Evolutionary conservation across 30 jellyfish, hydroid and myxozoan genomes (phyloP).

Genomic region (Aurelia aurita complex sp. Pacific): DNA sequence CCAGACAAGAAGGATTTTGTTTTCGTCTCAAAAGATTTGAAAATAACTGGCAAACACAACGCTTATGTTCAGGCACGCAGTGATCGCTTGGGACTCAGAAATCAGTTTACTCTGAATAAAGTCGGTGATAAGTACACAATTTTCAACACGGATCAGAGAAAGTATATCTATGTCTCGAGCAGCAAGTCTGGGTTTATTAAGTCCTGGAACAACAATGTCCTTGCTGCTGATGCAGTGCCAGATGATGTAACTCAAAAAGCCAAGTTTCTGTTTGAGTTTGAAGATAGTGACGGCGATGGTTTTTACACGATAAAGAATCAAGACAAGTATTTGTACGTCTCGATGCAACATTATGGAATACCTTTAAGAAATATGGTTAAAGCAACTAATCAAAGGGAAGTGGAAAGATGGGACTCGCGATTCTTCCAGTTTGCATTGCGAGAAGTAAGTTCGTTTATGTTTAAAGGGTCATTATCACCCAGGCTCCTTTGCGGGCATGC

Average conservation of each 20-base stretch:
- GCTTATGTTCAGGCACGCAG: conserved; percentile 38
- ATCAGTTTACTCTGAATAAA: background rate
- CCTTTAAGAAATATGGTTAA: conserved; percentile 23
- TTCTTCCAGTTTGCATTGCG: conserved; percentile 33
- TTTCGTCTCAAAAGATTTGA: conserved; percentile 30
- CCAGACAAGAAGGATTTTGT: conserved; percentile 20
- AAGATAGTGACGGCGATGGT: conserved; percentile 54
- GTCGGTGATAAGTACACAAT: conserved; percentile 17
- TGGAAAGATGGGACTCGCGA: conserved; percentile 34
- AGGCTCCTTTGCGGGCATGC: too few relatives aligned
- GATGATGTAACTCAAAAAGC: background rate
- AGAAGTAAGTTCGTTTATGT: conserved; percentile 9
- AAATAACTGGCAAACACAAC: conserved; percentile 30
- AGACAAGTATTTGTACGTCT: conserved; percentile 20
- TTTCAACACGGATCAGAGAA: conserved; percentile 15
- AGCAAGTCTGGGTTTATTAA: conserved; percentile 38
- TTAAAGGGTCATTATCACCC: too few relatives aligned
- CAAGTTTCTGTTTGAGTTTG: conserved; percentile 38
- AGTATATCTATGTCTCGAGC: conserved; percentile 30
- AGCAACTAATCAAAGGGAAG: conserved; percentile 21
- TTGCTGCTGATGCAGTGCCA: conserved; percentile 21
- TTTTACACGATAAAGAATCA: conserved; percentile 37
- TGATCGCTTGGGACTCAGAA: conserved; percentile 35
- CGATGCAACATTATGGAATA: conserved; percentile 19
- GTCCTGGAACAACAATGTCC: conserved; percentile 29